Base-by-base conservation (phyloP, 2,113 vertebrate species). In the Promerops cafer region DNA sequence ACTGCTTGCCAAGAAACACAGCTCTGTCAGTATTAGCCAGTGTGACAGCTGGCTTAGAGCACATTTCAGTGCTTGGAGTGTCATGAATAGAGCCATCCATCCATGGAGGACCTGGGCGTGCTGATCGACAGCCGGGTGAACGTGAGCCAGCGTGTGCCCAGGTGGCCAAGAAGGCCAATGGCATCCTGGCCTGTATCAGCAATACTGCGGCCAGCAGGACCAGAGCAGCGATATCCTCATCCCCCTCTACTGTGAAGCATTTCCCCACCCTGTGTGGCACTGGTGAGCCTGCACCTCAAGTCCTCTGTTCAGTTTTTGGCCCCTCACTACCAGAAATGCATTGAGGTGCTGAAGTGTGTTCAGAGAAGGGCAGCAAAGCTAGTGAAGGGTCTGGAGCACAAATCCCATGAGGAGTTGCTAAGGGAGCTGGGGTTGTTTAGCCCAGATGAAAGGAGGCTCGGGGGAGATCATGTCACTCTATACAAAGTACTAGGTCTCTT, bases 241-340 rank as follows among this genome's bases (percentile, higher is more conserved):
- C 8, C 7, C 6, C 9, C 39, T 42, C 22, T 15, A 31, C 40
- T 33, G 11, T 47, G 54, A 19, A 31, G 18, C 26, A 17, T 63
- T 31, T 8, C 15, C 12, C 6, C 1, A 16, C 4, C 21, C 26
- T 4, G 18, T 49, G 31, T 0, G 1, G 9, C 12, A 10, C 24
- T 31, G 52, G 33, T 30, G 28, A 35, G 15, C 31, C n/a, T n/a
- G 17, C 19, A 37, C 27, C 30, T 61, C 31, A 19, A 37, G 30
- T 40, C 8, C 15, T 28, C 5, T 13, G 11, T 47, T 42, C n/a
- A 42, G 30, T 26, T 83, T 47, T 74, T 31, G n/a, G 7, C 1
- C 30, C 7, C 7, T 68, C 26, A 22, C 9, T 56, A 6, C 28
- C 24, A 52, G 30, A 54, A 70, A 7, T 13, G 13, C 5, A 19